Evolutionary conservation across 2,888 invertebrate species (phyloP), one percentile per base, ranked within the genome.

Genomic region (Emmelina monodactyla): DNA sequence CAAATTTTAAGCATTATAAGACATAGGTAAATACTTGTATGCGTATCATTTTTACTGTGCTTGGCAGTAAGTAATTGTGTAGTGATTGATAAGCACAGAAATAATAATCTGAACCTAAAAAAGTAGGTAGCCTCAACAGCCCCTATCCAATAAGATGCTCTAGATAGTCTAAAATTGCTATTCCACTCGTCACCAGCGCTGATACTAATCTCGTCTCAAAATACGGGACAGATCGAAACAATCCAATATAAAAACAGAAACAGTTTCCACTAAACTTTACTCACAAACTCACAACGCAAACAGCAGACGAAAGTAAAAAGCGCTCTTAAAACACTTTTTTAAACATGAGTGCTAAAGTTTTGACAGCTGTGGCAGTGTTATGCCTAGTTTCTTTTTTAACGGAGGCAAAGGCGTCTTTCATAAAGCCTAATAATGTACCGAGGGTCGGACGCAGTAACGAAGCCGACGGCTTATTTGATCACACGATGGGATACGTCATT

Each of bases 361-460:
- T 19, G 6, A 14, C 4, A 3, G 6, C 11, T 19, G 49, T 69
- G n/a, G 49, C 55, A 39, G 51, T 58, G 38, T 64, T 62, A 43
- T 65, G 66, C 53, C 55, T 76, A 14, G 45, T 70, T 32, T 58
- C 56, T 43, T 51, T 62, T 40, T 50, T 68, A 22, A 42, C 60
- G 34, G 56, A 49, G 35, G 53, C 54, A 5, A 55, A 70, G 30
- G 58, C 63, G 38, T 68, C 78, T 2, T 76, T 79, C 46, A 71
- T 79, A 43, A 79, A 76, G 42, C 66, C 72, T 1, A 78, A 78
- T 46, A 79, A 68, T 50, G 64, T 79, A 7, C 78, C 78, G 3
- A 58, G 78, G 33, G 67, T 78, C 35, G 78, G 78, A 0, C 62
- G 78, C 40, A 79, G 78, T 34, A 76, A 70, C 40, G 78, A 79